Percentiles rank a stretch among this genome's conserved stretches.
These are phyloP conservation scores for Volucella bombylans DNA, from an alignment of 2,888 invertebrate genomes.

Conservation along the genomic window DNA sequence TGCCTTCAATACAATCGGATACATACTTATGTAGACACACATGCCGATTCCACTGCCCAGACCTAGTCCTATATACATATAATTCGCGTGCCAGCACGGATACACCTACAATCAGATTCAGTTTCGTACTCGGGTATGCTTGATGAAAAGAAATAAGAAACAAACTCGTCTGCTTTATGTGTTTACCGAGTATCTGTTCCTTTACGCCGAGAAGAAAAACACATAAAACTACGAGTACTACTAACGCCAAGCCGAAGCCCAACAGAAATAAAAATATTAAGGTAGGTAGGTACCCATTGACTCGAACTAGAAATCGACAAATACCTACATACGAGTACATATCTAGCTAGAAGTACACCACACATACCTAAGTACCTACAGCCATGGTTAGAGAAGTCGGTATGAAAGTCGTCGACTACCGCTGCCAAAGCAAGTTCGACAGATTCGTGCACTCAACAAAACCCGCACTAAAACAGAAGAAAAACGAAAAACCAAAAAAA, in stretches of 20 bases:
- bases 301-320: too few species aligned
- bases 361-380: too few species aligned
- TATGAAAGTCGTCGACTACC: too few species aligned
- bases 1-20: conserved; percentile 29
- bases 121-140: conserved; percentile 1
- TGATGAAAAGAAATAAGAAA: background rate
- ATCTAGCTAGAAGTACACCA: too few species aligned
- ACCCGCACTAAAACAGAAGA: background rate
- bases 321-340: too few species aligned
- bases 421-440: too few species aligned
- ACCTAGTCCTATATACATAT: conserved; percentile 23
- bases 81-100: conserved; percentile 34
- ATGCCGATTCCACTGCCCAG: background rate
- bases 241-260: too few species aligned
- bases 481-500: background rate
- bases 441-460: background rate
- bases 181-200: background rate
- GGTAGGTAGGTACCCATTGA: too few species aligned
- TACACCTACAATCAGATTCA: conserved; percentile 16
- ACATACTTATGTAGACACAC: background rate
- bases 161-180: conserved; percentile 1
- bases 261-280: too few species aligned
- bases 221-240: background rate
- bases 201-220: conserved; percentile 17
- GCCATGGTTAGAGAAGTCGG: too few species aligned